Evolutionary conservation across 2,888 invertebrate genomes (phyloP), one percentile per base, ranked within the genome.

Genomic region (Zaprionus lineosus): DNA sequence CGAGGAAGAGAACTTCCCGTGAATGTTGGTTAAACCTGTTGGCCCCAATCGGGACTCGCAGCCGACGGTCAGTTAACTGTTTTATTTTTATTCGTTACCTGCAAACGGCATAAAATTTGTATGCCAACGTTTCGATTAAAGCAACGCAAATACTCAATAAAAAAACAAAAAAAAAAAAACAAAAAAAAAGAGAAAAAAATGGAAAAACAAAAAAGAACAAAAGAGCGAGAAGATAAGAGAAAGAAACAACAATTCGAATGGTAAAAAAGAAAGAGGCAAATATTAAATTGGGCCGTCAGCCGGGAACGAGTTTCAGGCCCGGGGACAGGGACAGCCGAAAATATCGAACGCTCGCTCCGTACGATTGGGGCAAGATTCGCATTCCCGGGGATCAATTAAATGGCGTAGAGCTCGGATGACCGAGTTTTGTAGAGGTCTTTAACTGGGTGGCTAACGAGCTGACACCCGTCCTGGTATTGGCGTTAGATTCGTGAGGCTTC

Each of bases 31-130:
- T 44, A 73, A 78, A 75, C 78, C 78, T 67, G 78, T 82, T 78
- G 82, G 75, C 78, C 78, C 70, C 78, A 63, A 65, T 79, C 66
- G 71, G 56, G 14, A 34, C 62, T 16, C 61, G 29, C 16, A 39
- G 44, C 29, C 37, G 58, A 36, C 79, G 79, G 83, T 78, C 83
- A 81, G 72, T 59, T 81, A 81, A 81, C 81, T 79, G 81, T 81
- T 78, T 61, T n/a, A n/a, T n/a, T n/a, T n/a, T n/a, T n/a, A n/a
- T n/a, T n/a, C 26, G 59, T 43, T 61, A 73, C 66, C 74, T 75
- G 73, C 61, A 55, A 67, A 70, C 63, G 58, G 56, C 70, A 60
- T 53, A 48, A 66, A 50, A 47, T 63, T 63, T 61, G 44, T 63
- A 63, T 60, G 60, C 57, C 74, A 60, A 48, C 61, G 58, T 69